These are phyloP conservation scores for Trichonephila clavata DNA, from an alignment of 1,140 invertebrate species.

Conservation along the genomic window DNA sequence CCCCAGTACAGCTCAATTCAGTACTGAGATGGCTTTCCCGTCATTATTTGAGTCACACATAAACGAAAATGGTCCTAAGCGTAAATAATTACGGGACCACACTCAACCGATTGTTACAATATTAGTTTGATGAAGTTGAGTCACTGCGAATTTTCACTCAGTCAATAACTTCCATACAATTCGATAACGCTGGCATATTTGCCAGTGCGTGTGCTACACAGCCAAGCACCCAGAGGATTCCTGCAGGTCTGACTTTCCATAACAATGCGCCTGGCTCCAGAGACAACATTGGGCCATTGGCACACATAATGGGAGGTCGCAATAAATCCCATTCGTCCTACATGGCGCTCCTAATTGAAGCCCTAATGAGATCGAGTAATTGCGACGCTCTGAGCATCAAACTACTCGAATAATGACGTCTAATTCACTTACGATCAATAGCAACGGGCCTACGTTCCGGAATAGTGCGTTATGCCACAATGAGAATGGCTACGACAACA, in stretches of 20 bases:
- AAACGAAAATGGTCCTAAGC: too few species aligned
- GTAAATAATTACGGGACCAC: too few species aligned
- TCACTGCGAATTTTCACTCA: background rate
- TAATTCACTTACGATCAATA: slow-evolving; percentile 53
- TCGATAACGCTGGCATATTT: background rate
- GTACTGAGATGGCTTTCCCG: too few species aligned
- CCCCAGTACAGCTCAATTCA: too few species aligned
- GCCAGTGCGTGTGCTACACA: background rate
- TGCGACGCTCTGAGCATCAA: slow-evolving; percentile 40
- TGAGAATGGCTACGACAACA: background rate
- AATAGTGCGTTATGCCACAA: background rate
- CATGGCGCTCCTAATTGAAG: slow-evolving; percentile 25
- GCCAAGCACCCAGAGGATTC: background rate
- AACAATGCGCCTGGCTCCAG: background rate
- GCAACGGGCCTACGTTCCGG: background rate
- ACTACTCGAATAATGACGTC: slow-evolving; percentile 54
- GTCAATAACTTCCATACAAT: background rate
- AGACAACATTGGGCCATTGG: slow-evolving; percentile 3
- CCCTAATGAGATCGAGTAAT: slow-evolving; percentile 53
- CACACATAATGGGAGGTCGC: slow-evolving; percentile 28
- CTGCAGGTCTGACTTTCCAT: slow-evolving; percentile 1
- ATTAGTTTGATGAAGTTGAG: too few species aligned
- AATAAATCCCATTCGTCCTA: slow-evolving; percentile 41
- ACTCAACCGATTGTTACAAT: too few species aligned
- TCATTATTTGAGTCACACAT: too few species aligned